These are phyloP conservation scores for Plebejus argus DNA, from an alignment of 2,888 invertebrate genomes.

Conservation along the genomic window DNA sequence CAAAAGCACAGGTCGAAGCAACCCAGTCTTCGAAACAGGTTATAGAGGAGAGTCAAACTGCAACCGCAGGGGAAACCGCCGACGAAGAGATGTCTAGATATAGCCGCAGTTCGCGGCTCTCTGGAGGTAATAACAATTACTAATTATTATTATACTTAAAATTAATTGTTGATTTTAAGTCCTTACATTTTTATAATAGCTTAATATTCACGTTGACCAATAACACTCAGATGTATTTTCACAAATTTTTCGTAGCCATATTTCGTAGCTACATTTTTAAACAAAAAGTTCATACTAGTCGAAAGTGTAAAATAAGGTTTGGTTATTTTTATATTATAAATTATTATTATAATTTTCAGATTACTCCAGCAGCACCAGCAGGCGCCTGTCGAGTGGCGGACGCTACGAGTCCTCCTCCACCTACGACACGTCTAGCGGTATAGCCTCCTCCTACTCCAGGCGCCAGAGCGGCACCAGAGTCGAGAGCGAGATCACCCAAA, in stretches of 20 bases:
- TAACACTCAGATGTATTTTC: too few relatives aligned
- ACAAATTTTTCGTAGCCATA: too few relatives aligned
- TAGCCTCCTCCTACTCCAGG: constrained; percentile 60
- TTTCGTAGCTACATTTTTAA: too few relatives aligned
- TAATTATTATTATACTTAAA: too few relatives aligned
- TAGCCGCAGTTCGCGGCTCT: constrained; percentile 82
- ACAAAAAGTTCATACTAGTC: too few relatives aligned
- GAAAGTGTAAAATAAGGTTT: too few relatives aligned
- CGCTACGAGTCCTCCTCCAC: constrained; percentile 67
- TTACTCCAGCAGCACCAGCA: constrained; percentile 67
- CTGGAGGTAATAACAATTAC: constrained; percentile 74
- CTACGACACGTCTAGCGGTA: constrained; percentile 55
- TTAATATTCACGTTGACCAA: neutral
- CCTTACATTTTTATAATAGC: too few relatives aligned
- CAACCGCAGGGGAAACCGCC: constrained; percentile 60
- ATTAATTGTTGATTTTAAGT: neutral
- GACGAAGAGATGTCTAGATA: constrained; percentile 81
- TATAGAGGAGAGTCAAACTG: constrained; percentile 63
- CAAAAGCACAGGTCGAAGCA: constrained; percentile 45
- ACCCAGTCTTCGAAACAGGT: constrained; percentile 38
- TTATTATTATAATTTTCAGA: constrained; percentile 49
- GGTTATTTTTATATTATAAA: neutral
- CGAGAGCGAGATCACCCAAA: constrained; percentile 59
- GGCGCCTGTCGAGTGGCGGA: constrained; percentile 61
- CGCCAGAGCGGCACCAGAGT: constrained; percentile 67